phyloP scores from a whole-genome alignment of 2,888 invertebrate genomes.

The Drosophila picticornis region DNA sequence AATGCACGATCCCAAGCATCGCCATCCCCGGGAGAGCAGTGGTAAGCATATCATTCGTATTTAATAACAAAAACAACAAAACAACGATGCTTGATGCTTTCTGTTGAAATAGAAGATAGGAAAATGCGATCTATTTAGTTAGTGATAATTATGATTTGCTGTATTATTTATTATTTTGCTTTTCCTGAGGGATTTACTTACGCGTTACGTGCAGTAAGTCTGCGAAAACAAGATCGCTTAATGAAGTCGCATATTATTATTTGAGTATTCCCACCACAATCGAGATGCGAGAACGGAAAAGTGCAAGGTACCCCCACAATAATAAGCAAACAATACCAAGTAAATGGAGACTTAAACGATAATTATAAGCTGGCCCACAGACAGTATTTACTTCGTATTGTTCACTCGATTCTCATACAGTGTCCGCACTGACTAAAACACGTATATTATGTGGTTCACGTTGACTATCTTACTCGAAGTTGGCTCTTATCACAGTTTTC shows the following conservation, averaged over 20 bases:
- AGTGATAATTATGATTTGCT: background rate
- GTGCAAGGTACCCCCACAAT: conserved; percentile 11
- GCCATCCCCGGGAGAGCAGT: conserved; percentile 84
- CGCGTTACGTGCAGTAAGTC: background rate
- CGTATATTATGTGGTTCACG: background rate
- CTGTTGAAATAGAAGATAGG: background rate
- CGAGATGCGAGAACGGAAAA: conserved; percentile 13
- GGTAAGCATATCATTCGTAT: conserved; percentile 68
- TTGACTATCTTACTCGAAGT: background rate
- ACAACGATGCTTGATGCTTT: background rate
- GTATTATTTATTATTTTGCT: too few relatives aligned
- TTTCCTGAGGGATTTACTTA: background rate
- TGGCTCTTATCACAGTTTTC: background rate
- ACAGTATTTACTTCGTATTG: background rate
- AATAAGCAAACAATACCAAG: conserved; percentile 26
- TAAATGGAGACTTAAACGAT: conserved; percentile 36
- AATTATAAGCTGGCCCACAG: conserved; percentile 43
- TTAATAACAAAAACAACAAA: background rate
- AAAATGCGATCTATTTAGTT: background rate
- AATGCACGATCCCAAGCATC: conserved; percentile 85
- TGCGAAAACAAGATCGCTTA: background rate
- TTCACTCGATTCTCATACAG: background rate
- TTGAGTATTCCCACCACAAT: conserved; percentile 23
- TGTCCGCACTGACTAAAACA: background rate
- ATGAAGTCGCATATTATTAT: background rate